Evolutionary conservation across 2,113 vertebrate genomes (phyloP).

Genomic region (Mola mola): DNA sequence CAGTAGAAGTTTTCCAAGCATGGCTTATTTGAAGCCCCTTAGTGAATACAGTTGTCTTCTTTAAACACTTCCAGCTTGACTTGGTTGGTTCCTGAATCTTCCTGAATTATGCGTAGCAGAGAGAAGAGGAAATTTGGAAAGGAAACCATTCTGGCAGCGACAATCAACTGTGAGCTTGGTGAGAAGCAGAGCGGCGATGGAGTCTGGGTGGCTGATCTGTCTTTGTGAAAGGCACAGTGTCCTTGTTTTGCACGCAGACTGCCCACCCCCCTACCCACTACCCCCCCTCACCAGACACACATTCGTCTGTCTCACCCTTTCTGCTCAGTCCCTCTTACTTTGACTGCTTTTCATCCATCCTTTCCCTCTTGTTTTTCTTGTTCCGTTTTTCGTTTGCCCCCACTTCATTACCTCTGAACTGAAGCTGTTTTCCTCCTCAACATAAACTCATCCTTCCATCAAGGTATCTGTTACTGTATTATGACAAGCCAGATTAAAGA

Average conservation of each 20-base stretch:
- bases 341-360: background rate
- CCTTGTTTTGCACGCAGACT: slow-evolving; percentile 25
- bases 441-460: no score
- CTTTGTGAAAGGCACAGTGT: slow-evolving; percentile 43
- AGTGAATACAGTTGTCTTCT: no score
- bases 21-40: no score
- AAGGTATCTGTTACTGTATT: no score
- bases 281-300: slow-evolving; percentile 15
- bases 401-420: no score
- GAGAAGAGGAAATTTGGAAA: slow-evolving; percentile 20
- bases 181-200: slow-evolving; percentile 10
- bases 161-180: slow-evolving; percentile 8
- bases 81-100: slow-evolving; percentile 7
- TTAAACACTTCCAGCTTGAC: background rate
- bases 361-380: background rate
- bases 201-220: slow-evolving; percentile 36
- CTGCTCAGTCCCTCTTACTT: background rate
- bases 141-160: slow-evolving; percentile 13
- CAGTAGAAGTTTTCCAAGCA: no score
- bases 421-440: no score
- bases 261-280: background rate
- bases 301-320: slow-evolving; percentile 17
- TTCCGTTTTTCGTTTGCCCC: no score
- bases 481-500: no score
- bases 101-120: slow-evolving; percentile 53